Evolutionary conservation across 2,888 invertebrate genomes (phyloP), one percentile per base, ranked within the genome.

Genomic region (Salticus scenicus): DNA sequence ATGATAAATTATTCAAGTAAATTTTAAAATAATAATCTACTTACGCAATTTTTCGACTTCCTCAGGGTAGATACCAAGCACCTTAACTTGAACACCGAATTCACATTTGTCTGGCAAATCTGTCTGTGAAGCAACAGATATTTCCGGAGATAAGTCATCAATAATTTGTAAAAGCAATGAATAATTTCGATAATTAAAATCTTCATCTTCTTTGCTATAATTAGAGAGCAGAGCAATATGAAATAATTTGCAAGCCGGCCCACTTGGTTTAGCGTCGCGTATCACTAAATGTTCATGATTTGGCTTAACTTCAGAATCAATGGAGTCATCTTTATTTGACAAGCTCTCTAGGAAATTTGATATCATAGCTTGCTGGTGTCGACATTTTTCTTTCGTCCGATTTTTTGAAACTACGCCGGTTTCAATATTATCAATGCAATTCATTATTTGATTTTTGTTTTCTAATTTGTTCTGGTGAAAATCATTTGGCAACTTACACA

Each of bases 21-120:
- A n/a, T n/a, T n/a, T n/a, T n/a, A n/a, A n/a, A n/a, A n/a, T n/a
- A n/a, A n/a, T n/a, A n/a, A n/a, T 37, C 10, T 33, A 67, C 67
- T 33, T 37, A 67, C 67, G 2, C 20, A 67, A 20, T 33, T 67
- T 24, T 20, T 33, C 20, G 12, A 67, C 17, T 33, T 67, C 67
- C 33, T 37, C 37, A n/a, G 70, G 77, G 51, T 70, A 77, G 17
- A 77, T 37, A 1, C 37, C 77, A 37, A 77, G 63, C 8, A 41
- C 41, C 14, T 57, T 51, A 7, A 27, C 69, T 14, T 33, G 27
- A 28, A 77, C 20, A 0, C 70, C 77, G 42, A 20, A 1, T 1
- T 71, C 71, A n/a, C 2, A 31, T 20, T 5, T 63, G 7, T 24
- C 8, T 41, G 12, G 20, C 31, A 20, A 24, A 7, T 67, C 71